Evolutionary conservation across 2,797 vertebrate species (phyloP), one percentile per base, ranked within the genome.

Genomic region (Chelon auratus): DNA sequence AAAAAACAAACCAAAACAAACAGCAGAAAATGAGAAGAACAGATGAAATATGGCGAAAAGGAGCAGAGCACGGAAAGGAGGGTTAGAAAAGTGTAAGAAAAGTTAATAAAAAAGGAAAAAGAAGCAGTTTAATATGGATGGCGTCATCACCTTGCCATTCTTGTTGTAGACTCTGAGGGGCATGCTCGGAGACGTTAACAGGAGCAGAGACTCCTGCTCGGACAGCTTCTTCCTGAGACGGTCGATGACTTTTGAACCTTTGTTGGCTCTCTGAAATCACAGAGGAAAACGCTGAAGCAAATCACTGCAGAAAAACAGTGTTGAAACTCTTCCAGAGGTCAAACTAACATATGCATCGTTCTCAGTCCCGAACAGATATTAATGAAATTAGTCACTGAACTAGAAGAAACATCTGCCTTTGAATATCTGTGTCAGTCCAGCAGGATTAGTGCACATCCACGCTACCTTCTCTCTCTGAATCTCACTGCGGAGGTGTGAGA

Each of bases 401-500:
- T 30, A 3, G 2, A 64, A 52, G 3, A 64, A 55, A 26, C 30
- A 45, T 59, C 64, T 37, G 7, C 2, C 17, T 17, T 17, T 62
- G 18, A 54, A 22, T 60, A 37, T 18, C 12, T 45, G 48, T 42
- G 15, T 7, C 11, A 14, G 8, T 14, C 18, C 48, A 52, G 57
- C 30, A 43, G 42, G 15, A 37, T 40, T 1, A 3, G 18, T 18
- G 50, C 39, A 12, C 17, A 11, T 65, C 20, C 13, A 13, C 12
- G 0, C 9, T 87, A 98, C 98, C 96, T 97, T 99, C 82, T 99
- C 98, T 72, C 97, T 95, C 86, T 98, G 97, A 81, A 99, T 95
- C 80, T 99, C 98, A 1, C 93, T 98, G 93, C 97, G 97, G 60
- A 99, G 95, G 83, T 99, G 97, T 15, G 98, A 99, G 92, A 99